These are phyloP conservation scores for Electrona antarctica DNA, from an alignment of 2,113 vertebrate species.

Conservation along the genomic window DNA sequence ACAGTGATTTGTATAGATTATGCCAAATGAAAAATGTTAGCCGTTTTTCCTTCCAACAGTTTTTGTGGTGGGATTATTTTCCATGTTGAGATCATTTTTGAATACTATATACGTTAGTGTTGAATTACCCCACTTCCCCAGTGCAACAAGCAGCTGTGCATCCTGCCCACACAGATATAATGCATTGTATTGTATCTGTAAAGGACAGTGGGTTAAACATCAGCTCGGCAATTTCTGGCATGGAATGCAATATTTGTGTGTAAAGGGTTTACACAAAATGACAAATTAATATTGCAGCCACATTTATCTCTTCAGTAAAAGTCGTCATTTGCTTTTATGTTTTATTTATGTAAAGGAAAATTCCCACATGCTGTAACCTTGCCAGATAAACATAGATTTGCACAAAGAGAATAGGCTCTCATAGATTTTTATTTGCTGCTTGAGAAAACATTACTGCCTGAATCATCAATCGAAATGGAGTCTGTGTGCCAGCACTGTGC, in stretches of 20 bases:
- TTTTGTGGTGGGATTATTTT: too few species aligned
- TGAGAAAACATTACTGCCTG: not conserved
- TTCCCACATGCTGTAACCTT: not conserved
- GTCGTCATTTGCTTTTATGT: not conserved
- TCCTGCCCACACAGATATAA: too few species aligned
- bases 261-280: not conserved
- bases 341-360: slow-evolving; percentile 3
- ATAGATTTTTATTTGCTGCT: not conserved
- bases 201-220: too few species aligned
- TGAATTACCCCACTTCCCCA: too few species aligned
- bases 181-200: too few species aligned
- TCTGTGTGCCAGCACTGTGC: slow-evolving; percentile 17
- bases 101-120: too few species aligned
- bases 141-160: too few species aligned
- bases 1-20: too few species aligned
- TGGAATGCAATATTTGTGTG: too few species aligned
- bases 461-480: slow-evolving; percentile 14
- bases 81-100: too few species aligned
- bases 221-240: too few species aligned
- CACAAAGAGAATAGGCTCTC: slow-evolving; percentile 7
- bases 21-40: too few species aligned
- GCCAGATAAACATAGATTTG: not conserved
- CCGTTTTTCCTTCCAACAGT: slow-evolving; percentile 34
- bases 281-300: not conserved
- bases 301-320: slow-evolving; percentile 6